phyloP scores from a whole-genome alignment of 2,888 invertebrate species.

The Masnerella sp. region DNA sequence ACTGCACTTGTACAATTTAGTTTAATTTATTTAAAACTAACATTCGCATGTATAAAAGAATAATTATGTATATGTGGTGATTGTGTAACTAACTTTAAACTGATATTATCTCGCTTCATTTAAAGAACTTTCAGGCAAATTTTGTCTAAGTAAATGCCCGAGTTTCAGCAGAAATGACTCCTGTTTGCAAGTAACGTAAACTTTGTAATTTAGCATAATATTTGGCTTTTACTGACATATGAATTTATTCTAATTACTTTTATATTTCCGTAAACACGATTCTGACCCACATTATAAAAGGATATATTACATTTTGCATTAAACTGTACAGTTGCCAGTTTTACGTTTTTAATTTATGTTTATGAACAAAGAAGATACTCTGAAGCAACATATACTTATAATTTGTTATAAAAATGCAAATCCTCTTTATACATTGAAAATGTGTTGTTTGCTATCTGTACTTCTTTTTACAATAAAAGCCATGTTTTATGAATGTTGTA shows the following conservation, averaged over 20 bases:
- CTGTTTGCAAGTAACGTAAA: slow-evolving; percentile 7
- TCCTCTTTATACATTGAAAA: too few species aligned
- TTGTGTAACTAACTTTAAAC: slow-evolving; percentile 24
- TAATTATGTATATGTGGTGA: slow-evolving; percentile 13
- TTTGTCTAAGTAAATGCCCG: slow-evolving; percentile 16
- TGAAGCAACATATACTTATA: too few species aligned
- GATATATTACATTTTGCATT: neutral
- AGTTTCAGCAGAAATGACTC: slow-evolving; percentile 11
- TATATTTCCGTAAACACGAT: slow-evolving; percentile 17
- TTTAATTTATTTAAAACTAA: neutral
- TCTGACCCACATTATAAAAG: neutral
- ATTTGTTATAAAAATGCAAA: too few species aligned
- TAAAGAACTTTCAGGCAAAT: slow-evolving; percentile 11
- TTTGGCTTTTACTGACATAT: neutral
- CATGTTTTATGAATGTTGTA: too few species aligned
- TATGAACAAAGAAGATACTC: too few species aligned
- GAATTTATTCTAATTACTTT: slow-evolving; percentile 7
- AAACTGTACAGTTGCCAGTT: neutral
- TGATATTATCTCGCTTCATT: slow-evolving; percentile 11
- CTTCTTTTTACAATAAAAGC: too few species aligned
- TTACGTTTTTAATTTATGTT: slow-evolving; percentile 13
- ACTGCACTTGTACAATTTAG: too few species aligned
- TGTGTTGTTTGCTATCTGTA: too few species aligned
- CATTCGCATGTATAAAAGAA: neutral
- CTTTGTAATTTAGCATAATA: slow-evolving; percentile 15